A percentile compares a stretch with the other conserved stretches of the same genome.
Evolutionary conservation across 1,140 invertebrate genomes (phyloP).

Genomic region (Arctopsyche grandis): DNA sequence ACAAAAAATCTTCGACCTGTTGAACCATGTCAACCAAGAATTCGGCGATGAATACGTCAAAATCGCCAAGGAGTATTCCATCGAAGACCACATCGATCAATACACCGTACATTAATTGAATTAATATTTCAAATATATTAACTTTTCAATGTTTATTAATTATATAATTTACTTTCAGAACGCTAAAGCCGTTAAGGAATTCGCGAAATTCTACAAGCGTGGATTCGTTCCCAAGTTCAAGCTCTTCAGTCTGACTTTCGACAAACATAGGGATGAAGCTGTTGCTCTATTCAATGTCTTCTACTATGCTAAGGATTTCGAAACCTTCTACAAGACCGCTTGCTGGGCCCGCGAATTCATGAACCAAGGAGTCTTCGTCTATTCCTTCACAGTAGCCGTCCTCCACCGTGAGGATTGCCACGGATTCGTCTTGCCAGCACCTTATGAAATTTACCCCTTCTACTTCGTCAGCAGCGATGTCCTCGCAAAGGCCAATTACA

Average conservation of each 20-base stretch:
- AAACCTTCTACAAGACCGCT: conserved; percentile 73
- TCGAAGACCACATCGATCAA: conserved; percentile 65
- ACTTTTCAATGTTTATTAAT: conserved; percentile 57
- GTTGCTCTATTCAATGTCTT: conserved; percentile 65
- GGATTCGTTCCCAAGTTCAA: conserved; percentile 68
- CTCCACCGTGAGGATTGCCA: conserved; percentile 68
- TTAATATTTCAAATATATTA: conserved; percentile 48
- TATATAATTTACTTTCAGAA: conserved; percentile 59
- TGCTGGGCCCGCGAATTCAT: conserved; percentile 68
- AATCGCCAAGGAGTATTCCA: conserved; percentile 66
- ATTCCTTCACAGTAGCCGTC: conserved; percentile 69
- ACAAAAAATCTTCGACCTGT: conserved; percentile 58
- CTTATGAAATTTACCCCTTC: conserved; percentile 73
- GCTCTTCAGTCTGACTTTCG: conserved; percentile 69
- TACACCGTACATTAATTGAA: conserved; percentile 58
- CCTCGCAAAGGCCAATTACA: conserved; percentile 67
- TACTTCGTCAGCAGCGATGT: conserved; percentile 69
- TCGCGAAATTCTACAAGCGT: conserved; percentile 67
- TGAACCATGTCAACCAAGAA: conserved; percentile 57
- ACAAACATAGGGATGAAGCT: conserved; percentile 62
- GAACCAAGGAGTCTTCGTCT: conserved; percentile 72
- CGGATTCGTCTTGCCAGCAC: conserved; percentile 69
- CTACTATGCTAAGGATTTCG: conserved; percentile 69
- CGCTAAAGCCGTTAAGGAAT: conserved; percentile 68
- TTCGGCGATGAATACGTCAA: conserved; percentile 58